Evolutionary conservation across 2,113 vertebrate species (phyloP), one percentile per base, ranked within the genome.

Genomic region (Scalopus aquaticus): DNA sequence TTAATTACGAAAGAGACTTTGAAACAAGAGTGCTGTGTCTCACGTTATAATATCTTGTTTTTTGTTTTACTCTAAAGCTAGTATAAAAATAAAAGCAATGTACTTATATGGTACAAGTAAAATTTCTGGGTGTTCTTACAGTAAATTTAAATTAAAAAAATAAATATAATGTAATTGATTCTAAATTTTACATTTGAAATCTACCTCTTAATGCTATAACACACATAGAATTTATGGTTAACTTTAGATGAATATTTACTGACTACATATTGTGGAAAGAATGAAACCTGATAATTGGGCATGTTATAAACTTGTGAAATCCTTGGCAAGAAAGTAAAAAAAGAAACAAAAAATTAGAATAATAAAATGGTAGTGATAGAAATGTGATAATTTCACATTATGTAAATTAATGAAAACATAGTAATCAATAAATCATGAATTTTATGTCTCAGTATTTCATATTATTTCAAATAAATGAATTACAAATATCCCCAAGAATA

Each of bases 381-480:
- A 96, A 89, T 64, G 2, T 37, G 26, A 5, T 77, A 93, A 58
- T 77, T 79, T 91, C 80, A 35, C 20, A 79, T 93, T 69, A 28
- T 30, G 49, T 65, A 79, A 81, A 80, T 37, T 8, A 95, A 82
- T 73, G 8, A 67, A 65, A 26, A 54, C 35, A 2, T 6, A 35
- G 24, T 76, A 42, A 51, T 72, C 32, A 86, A 54, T 80, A 79
- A 62, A 28, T 79, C 8, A 46, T 91, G n/a, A 30, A 65, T 81
- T 91, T 88, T 70, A 51, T 22, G 11, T 76, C 19, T 65, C 6
- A 62, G 0, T 60, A 54, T 77, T 92, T 42, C 32, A 39, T 72
- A 89, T 56, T 62, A 20, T 79, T 73, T 73, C 15, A 60, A 85
- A 82, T 51, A 64, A 76, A 88, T 77, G 39, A 62, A 64, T 93